Base-by-base conservation (phyloP, 2,113 vertebrate genomes). In the Nesogale talazaci region DNA sequence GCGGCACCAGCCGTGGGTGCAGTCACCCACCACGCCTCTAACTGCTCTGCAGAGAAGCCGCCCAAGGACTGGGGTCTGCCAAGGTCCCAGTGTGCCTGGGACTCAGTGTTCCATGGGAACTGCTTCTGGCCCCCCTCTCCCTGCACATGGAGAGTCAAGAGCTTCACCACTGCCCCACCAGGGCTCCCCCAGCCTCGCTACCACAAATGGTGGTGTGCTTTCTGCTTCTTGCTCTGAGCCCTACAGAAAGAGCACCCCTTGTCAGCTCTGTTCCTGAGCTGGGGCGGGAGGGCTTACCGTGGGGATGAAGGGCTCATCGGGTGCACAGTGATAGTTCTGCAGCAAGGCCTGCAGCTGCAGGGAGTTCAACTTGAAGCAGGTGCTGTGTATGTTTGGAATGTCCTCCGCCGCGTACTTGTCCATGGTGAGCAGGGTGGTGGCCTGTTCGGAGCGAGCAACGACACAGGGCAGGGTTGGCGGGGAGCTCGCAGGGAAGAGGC, bases 351-450 rank as follows among this genome's bases (percentile, higher is more conserved):
- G 98, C 0, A 99, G 98, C 92, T 99, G 99, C 95, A 99, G 97
- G 4, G 99, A 99, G 97, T 99, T 99, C 94, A 99, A 97, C 96
- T 99, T 99, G 97, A 99, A 99, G 98, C 99, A 99, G 94, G 99
- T 99, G 97, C 99, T 99, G 95, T 99, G 99, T 96, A 99, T 99
- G 95, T 98, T 98, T 94, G 99, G 98, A 86, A 99, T 98, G 80
- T 99, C 99, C 69, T 99, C 98, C 96, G 98, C 98, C 36, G 99
- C 99, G 22, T 99, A 99, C 85, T 99, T 99, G 90, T 99, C 99
- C 99, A 99, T 99, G 22, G 99, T 99, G 88, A 99, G 99, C 94
- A 99, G 96, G 6, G 99, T 99, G 65, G 99, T 99, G 84, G 99
- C 99, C 99, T 99, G 27, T 27, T 42, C 3, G 6, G 8, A 65